These are phyloP conservation scores for Capra hircus DNA, from an alignment of 2,113 vertebrate genomes.

Conservation along the genomic window DNA sequence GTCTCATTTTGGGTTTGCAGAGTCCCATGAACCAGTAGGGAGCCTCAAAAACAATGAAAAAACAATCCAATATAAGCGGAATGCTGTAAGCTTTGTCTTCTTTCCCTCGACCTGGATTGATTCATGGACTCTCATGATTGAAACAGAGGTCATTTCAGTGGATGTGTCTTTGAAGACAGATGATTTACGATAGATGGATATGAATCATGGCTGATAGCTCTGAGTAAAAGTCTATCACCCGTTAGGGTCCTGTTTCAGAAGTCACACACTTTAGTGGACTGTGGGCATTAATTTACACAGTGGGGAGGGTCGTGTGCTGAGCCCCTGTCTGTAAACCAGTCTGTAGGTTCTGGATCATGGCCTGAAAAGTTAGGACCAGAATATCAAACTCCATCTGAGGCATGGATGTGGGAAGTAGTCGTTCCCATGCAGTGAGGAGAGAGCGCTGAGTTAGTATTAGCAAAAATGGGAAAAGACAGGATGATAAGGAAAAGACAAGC, in stretches of 20 bases:
- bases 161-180: neutral
- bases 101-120: neutral
- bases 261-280: neutral
- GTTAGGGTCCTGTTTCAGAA: neutral
- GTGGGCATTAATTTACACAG: neutral
- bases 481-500: neutral
- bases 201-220: neutral
- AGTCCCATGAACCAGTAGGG: too few relatives aligned
- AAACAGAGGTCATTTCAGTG: neutral
- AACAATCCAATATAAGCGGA: neutral
- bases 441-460: neutral
- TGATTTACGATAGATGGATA: neutral
- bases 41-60: neutral
- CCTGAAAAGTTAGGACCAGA: neutral
- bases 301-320: neutral
- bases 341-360: neutral
- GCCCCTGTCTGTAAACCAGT: fast-evolving
- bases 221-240: neutral
- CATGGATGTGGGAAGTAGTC: fast-evolving
- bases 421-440: fast-evolving
- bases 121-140: neutral
- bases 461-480: neutral
- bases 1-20: neutral
- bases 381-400: too few relatives aligned
- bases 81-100: neutral